Conservation (phyloP, 2,888 invertebrate species). For the Erebia aethiops region DNA sequence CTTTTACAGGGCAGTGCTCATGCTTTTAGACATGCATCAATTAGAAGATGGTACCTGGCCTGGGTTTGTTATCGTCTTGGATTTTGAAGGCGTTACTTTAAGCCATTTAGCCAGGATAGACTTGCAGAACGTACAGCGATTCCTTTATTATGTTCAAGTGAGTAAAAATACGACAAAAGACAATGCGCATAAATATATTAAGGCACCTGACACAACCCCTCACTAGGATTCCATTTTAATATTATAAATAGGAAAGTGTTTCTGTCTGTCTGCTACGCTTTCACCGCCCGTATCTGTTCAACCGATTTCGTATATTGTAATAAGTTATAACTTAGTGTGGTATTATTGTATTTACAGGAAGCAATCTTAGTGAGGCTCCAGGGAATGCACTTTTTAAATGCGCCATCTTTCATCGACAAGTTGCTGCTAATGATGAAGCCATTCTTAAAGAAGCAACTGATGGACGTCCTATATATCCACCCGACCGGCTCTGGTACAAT, state of each 20-base stretch:
- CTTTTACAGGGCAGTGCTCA: slow-evolving; percentile 36
- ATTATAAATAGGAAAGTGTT: too few relatives aligned
- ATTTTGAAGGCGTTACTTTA: slow-evolving; percentile 84
- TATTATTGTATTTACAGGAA: slow-evolving; percentile 64
- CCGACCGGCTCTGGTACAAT: slow-evolving; percentile 63
- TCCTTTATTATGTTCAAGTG: slow-evolving; percentile 86
- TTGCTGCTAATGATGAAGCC: slow-evolving; percentile 84
- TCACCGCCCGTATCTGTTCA: too few relatives aligned
- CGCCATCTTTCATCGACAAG: slow-evolving; percentile 85
- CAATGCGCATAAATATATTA: too few relatives aligned
- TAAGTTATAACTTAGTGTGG: not conserved
- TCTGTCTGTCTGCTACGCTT: too few relatives aligned
- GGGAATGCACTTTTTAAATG: slow-evolving; percentile 85
- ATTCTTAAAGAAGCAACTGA: slow-evolving; percentile 85
- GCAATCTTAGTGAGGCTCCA: slow-evolving; percentile 84
- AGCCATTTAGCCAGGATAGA: slow-evolving; percentile 86
- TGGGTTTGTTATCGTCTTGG: slow-evolving; percentile 85
- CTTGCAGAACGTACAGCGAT: slow-evolving; percentile 85
- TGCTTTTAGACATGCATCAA: slow-evolving; percentile 65
- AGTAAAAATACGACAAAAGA: not conserved
- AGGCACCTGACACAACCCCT: too few relatives aligned
- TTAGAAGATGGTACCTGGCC: slow-evolving; percentile 83
- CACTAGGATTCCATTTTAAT: too few relatives aligned
- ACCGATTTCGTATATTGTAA: too few relatives aligned
- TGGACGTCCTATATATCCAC: slow-evolving; percentile 71